Evolutionary conservation across 35 echinoderm and acorn worm species (phyloP).

Genomic region (Amphiura filiformis): DNA sequence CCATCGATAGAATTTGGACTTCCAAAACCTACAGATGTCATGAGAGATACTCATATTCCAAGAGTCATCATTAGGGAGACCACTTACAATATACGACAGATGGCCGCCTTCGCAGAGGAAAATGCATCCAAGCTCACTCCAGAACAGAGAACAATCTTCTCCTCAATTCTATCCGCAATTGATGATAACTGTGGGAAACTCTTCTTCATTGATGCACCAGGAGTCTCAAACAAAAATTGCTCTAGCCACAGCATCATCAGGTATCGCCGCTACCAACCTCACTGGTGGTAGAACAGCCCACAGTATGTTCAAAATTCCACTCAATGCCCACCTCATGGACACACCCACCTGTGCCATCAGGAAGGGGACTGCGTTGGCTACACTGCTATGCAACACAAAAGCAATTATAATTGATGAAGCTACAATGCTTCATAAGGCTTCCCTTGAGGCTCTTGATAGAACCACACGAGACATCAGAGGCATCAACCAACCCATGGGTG

Average conservation of each 20-base stretch:
- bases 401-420: constrained; percentile 22
- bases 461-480: constrained; percentile 2
- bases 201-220: constrained; percentile 64
- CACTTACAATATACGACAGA: not conserved
- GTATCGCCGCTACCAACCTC: constrained; percentile 49
- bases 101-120: not conserved
- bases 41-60: not conserved
- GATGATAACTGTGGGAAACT: not conserved
- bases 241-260: constrained; percentile 28
- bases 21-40: not conserved
- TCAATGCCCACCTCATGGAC: not conserved
- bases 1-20: not conserved
- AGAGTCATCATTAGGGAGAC: not conserved
- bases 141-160: not conserved
- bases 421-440: constrained; percentile 8
- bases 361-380: too few species aligned
- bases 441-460: constrained; percentile 7
- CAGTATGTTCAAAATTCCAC: constrained; percentile 30
- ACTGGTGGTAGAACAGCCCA: constrained; percentile 33
- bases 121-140: not conserved
- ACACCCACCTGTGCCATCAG: too few species aligned
- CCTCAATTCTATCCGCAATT: constrained; percentile 9
- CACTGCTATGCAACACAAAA: not conserved
- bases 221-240: not conserved
- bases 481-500: not conserved